Conservation (phyloP, 2,888 invertebrate genomes). For the Corbicula japonica region DNA sequence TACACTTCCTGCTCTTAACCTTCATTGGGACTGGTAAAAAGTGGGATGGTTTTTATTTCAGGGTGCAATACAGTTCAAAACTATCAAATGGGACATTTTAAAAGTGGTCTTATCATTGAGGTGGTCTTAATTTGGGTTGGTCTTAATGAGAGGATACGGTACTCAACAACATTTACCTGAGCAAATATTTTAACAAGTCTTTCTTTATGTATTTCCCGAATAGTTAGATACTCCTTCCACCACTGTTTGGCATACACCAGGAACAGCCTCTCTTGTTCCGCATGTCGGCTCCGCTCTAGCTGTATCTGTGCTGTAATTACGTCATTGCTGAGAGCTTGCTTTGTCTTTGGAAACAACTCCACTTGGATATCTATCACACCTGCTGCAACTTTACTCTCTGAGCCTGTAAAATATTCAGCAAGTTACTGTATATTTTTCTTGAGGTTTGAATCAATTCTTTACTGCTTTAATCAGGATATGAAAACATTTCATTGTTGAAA, state of each 20-base stretch:
- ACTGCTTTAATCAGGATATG: too few species aligned
- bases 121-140: too few species aligned
- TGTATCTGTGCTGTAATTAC: constrained; percentile 83
- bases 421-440: too few species aligned
- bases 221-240: constrained; percentile 87
- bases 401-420: constrained; percentile 71
- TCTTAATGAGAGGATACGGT: too few species aligned
- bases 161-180: constrained; percentile 81
- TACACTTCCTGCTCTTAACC: too few species aligned
- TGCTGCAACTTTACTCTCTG: constrained; percentile 84
- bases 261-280: constrained; percentile 86
- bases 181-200: constrained; percentile 87
- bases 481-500: constrained; percentile 84
- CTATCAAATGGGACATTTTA: too few species aligned
- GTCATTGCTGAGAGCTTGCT: constrained; percentile 77
- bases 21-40: too few species aligned
- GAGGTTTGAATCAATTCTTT: too few species aligned
- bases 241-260: constrained; percentile 87
- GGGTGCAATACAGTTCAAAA: too few species aligned
- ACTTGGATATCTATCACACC: constrained; percentile 85
- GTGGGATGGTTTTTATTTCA: too few species aligned
- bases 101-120: too few species aligned
- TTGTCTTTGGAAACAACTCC: constrained; percentile 82
- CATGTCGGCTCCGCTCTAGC: constrained; percentile 82
- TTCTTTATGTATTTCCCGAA: constrained; percentile 83